Conservation (phyloP, 1,140 invertebrate species). For the Drosophila pseudoobscura region DNA sequence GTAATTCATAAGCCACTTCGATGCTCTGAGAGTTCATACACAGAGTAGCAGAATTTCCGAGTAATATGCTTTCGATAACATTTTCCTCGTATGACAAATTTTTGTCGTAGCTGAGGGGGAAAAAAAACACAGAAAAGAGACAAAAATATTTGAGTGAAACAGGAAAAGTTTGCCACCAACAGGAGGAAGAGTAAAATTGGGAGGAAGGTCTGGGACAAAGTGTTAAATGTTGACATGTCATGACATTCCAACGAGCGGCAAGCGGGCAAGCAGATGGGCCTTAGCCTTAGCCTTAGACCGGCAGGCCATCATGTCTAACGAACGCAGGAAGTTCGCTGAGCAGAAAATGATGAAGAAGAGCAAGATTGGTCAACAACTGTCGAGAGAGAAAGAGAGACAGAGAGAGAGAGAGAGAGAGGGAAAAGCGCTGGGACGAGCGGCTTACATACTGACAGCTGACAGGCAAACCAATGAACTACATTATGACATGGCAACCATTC, state of each 20-base stretch:
- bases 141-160: conserved; percentile 31
- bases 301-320: conserved; percentile 9
- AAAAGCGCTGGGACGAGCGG: conserved; percentile 61
- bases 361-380: conserved; percentile 59
- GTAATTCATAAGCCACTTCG: conserved; percentile 61
- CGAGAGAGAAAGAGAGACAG: background rate
- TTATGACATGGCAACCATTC: conserved; percentile 63
- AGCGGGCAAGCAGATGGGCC: conserved; percentile 44
- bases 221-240: conserved; percentile 82
- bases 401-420: conserved; percentile 8
- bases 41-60: conserved; percentile 22
- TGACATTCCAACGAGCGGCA: conserved; percentile 69
- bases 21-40: conserved; percentile 3
- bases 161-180: conserved; percentile 54
- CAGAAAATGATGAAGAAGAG: conserved; percentile 18
- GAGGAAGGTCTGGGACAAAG: conserved; percentile 35
- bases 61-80: conserved; percentile 77
- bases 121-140: conserved; percentile 16
- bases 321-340: conserved; percentile 40
- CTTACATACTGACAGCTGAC: conserved; percentile 79
- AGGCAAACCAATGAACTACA: conserved; percentile 76
- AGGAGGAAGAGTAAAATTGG: conserved; percentile 21
- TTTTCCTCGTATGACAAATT: conserved; percentile 76
- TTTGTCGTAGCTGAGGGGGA: conserved; percentile 43
- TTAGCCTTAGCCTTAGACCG: conserved; percentile 18